Conservation (phyloP, 1,140 invertebrate genomes). For the Psix sp. region DNA sequence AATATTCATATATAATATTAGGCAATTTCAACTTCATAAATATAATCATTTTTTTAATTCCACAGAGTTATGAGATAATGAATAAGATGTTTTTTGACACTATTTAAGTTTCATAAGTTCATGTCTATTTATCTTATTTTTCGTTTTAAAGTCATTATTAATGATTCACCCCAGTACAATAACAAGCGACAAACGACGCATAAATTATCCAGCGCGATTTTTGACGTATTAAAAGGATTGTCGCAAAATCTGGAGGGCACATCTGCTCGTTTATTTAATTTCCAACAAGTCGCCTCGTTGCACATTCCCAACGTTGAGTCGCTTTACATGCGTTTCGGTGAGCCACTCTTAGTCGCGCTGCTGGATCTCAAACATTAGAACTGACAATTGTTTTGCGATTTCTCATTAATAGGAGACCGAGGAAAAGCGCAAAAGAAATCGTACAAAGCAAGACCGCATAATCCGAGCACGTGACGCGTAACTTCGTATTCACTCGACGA, state of each 20-base stretch:
- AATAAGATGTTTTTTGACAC: too few species aligned
- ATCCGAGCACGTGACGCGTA: slow-evolving; percentile 26
- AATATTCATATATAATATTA: too few species aligned
- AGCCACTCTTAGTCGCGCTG: neutral
- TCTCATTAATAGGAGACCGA: slow-evolving; percentile 11
- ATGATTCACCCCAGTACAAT: slow-evolving; percentile 19
- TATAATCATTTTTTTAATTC: too few species aligned
- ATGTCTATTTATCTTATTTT: neutral
- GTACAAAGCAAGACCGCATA: slow-evolving; percentile 27
- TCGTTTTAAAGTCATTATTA: slow-evolving; percentile 17
- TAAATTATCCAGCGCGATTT: slow-evolving; percentile 45
- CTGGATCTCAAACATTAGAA: slow-evolving; percentile 8
- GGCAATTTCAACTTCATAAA: too few species aligned
- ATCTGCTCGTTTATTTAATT: slow-evolving; percentile 46
- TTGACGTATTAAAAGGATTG: slow-evolving; percentile 44
- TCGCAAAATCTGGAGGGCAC: slow-evolving; percentile 28
- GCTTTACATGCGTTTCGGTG: slow-evolving; percentile 10
- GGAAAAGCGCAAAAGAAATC: slow-evolving; percentile 8
- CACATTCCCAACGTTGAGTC: slow-evolving; percentile 17
- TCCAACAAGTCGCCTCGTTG: slow-evolving; percentile 14
- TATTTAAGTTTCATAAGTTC: too few species aligned
- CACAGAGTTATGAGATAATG: too few species aligned
- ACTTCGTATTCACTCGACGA: slow-evolving; percentile 37
- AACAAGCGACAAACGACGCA: slow-evolving; percentile 11
- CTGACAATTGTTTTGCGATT: slow-evolving; percentile 32